These are phyloP conservation scores for Anguilla obscura DNA, from an alignment of 2,797 vertebrate genomes.

Conservation along the genomic window DNA sequence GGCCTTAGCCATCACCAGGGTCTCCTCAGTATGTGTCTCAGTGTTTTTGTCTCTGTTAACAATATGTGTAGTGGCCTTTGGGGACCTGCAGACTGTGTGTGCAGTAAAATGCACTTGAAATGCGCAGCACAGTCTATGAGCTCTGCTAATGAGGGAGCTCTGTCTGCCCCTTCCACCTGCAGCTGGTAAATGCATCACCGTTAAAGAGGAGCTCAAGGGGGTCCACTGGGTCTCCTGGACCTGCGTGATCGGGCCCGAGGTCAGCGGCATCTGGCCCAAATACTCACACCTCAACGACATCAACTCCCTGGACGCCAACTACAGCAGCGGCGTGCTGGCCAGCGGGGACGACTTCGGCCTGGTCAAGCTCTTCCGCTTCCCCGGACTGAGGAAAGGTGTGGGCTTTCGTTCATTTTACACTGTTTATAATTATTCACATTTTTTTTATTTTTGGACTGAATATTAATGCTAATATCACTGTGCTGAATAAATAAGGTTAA, in stretches of 20 bases:
- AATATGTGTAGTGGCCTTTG: too few species aligned
- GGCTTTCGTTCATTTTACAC: background rate
- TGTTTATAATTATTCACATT: too few species aligned
- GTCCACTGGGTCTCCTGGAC: slow-evolving; percentile 95
- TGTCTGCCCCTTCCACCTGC: background rate
- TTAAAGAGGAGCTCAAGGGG: slow-evolving; percentile 88
- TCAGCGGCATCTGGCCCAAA: slow-evolving; percentile 93
- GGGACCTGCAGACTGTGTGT: too few species aligned
- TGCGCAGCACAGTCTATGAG: background rate
- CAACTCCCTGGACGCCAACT: slow-evolving; percentile 94
- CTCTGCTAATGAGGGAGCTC: background rate
- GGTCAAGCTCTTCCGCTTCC: slow-evolving; percentile 90
- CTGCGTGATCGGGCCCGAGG: slow-evolving; percentile 86
- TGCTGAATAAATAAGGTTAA: background rate
- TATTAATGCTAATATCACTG: background rate
- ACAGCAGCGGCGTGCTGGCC: slow-evolving; percentile 82
- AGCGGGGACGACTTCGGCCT: slow-evolving; percentile 91
- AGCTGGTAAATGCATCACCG: slow-evolving; percentile 85
- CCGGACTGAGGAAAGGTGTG: slow-evolving; percentile 87
- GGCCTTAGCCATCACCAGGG: too few species aligned
- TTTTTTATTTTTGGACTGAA: too few species aligned
- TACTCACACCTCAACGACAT: slow-evolving; percentile 83
- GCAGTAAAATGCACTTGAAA: too few species aligned
- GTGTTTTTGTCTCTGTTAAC: too few species aligned
- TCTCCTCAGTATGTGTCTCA: too few species aligned